Percentiles rank a stretch among this genome's conserved stretches.
These are phyloP conservation scores for Dromococcyx pavoninus DNA, from an alignment of 2,797 vertebrate species.

Conservation along the genomic window DNA sequence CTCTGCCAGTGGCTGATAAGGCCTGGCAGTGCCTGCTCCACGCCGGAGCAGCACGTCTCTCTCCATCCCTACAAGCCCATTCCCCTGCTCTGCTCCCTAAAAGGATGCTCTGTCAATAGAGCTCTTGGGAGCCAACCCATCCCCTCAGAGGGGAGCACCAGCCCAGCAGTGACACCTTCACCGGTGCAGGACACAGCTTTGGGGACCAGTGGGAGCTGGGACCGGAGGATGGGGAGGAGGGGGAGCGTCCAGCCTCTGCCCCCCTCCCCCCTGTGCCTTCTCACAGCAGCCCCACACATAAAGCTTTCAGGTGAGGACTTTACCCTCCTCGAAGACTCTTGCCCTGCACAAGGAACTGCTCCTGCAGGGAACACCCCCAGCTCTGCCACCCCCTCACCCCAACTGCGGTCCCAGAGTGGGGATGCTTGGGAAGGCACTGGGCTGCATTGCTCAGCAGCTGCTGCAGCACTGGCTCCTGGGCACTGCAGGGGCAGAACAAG, in stretches of 20 bases:
- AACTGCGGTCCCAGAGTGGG: neutral
- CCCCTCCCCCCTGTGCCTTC: no score
- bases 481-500: rapidly evolving
- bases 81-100: neutral
- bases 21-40: neutral
- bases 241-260: no score
- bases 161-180: rapidly evolving
- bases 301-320: no score
- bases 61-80: neutral
- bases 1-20: neutral
- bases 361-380: rapidly evolving
- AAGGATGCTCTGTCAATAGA: neutral
- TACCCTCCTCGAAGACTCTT: rapidly evolving
- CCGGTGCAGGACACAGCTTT: neutral
- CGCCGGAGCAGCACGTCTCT: neutral
- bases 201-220: rapidly evolving
- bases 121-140: rapidly evolving
- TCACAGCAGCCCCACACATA: no score
- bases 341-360: rapidly evolving
- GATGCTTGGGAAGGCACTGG: neutral
- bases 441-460: neutral
- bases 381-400: neutral
- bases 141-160: neutral
- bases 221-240: neutral
- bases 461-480: neutral